phyloP scores from a whole-genome alignment of 2,888 invertebrate genomes.

The Mechanitis messenoides region DNA sequence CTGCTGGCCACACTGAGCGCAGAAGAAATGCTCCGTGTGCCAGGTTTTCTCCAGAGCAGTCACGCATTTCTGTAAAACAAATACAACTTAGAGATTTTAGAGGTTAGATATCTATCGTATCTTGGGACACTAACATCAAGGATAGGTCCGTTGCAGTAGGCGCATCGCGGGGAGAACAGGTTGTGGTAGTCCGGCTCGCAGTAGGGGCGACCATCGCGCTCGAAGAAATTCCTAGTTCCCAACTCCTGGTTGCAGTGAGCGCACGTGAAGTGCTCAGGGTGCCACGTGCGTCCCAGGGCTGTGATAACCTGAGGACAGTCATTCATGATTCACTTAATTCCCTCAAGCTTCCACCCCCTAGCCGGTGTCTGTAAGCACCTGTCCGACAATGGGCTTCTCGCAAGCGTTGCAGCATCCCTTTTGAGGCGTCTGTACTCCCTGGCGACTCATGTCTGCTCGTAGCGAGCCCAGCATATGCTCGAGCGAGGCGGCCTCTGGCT shows the following conservation, averaged over 20 bases:
- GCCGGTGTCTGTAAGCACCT: conserved; percentile 70
- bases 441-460: conserved; percentile 98
- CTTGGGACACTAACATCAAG: conserved; percentile 87
- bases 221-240: conserved; percentile 98
- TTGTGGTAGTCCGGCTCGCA: conserved; percentile 99
- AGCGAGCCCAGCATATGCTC: conserved; percentile 95
- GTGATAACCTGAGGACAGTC: conserved; percentile 84
- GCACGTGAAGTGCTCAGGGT: conserved; percentile 99
- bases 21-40: conserved; percentile 99
- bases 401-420: conserved; percentile 99
- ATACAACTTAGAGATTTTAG: conserved; percentile 11
- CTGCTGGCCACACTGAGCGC: conserved; percentile 97
- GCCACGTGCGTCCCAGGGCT: conserved; percentile 98
- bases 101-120: neutral
- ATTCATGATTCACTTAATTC: conserved; percentile 20
- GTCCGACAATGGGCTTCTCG: conserved; percentile 99
- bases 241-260: conserved; percentile 97
- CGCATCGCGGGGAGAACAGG: conserved; percentile 98
- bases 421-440: conserved; percentile 98
- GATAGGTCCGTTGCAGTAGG: conserved; percentile 99
- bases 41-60: conserved; percentile 98
- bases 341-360: neutral
- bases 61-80: conserved; percentile 93
- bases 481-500: conserved; percentile 75
- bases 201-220: conserved; percentile 96